Conservation (phyloP, 2,113 vertebrate species). For the Tretioscincus oriximinensis region DNA sequence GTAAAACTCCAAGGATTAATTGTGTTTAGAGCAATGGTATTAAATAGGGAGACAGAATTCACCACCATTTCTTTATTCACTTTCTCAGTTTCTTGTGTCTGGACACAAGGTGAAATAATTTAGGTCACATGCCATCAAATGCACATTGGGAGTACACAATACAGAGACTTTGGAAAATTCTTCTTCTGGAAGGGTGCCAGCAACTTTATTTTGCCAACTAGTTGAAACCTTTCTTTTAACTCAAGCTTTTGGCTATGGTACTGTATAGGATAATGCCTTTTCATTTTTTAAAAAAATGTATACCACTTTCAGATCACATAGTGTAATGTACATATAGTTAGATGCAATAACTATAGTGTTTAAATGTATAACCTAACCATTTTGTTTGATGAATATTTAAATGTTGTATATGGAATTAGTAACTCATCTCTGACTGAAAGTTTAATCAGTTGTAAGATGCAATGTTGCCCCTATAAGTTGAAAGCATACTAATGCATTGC, state of each 20-base stretch:
- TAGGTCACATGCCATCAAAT: background rate
- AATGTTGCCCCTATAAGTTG: background rate
- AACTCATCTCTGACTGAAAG: constrained; percentile 16
- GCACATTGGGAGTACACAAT: no score
- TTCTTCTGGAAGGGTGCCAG: no score
- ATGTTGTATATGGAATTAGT: background rate
- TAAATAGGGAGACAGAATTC: background rate
- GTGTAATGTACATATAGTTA: background rate
- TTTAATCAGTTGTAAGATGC: background rate
- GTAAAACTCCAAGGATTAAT: constrained; percentile 13
- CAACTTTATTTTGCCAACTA: no score
- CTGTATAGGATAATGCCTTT: no score
- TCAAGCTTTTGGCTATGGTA: no score
- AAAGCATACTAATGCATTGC: constrained; percentile 18
- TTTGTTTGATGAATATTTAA: background rate
- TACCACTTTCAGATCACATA: constrained; percentile 11
- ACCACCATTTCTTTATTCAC: constrained; percentile 16
- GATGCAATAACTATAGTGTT: no score
- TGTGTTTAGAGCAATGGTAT: background rate
- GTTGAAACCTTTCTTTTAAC: no score
- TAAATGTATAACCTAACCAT: background rate
- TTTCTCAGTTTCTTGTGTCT: background rate
- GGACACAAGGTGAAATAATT: background rate
- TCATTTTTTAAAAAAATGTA: no score
- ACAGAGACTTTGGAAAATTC: no score